phyloP scores from a whole-genome alignment of 2,888 invertebrate species.

The Colletes collaris region DNA sequence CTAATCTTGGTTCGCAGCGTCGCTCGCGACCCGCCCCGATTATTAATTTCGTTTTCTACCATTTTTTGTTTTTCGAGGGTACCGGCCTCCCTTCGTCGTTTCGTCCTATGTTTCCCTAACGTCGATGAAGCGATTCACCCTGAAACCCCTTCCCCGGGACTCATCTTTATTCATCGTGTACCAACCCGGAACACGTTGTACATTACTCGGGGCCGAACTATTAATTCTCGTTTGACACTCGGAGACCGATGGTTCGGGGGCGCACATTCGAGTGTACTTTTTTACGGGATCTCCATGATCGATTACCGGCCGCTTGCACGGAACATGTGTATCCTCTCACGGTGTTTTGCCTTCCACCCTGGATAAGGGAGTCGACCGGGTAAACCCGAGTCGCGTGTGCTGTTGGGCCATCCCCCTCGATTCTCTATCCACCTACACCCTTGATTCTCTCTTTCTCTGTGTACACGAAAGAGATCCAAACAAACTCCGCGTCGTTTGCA shows the following conservation, averaged over 20 bases:
- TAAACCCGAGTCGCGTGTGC: background rate
- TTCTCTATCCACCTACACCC: background rate
- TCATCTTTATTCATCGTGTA: constrained; percentile 70
- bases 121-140: constrained; percentile 63
- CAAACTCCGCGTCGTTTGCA: constrained; percentile 20
- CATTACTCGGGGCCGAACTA: constrained; percentile 60
- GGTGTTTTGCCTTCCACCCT: constrained; percentile 54
- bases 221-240: constrained; percentile 71
- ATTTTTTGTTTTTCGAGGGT: constrained; percentile 4
- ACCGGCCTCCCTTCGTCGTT: constrained; percentile 4
- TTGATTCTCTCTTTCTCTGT: background rate
- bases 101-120: constrained; percentile 52
- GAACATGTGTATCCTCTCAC: constrained; percentile 64
- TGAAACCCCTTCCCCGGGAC: background rate
- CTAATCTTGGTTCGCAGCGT: background rate
- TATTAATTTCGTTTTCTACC: constrained; percentile 64
- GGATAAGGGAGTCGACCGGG: background rate
- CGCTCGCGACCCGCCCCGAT: constrained; percentile 46
- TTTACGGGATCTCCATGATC: constrained; percentile 66
- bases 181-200: constrained; percentile 62
- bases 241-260: constrained; percentile 63
- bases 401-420: background rate
- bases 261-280: constrained; percentile 57
- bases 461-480: constrained; percentile 16
- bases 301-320: constrained; percentile 57